Evolutionary conservation across 2,113 vertebrate genomes (phyloP).

Genomic region (Prietella phreatophila): DNA sequence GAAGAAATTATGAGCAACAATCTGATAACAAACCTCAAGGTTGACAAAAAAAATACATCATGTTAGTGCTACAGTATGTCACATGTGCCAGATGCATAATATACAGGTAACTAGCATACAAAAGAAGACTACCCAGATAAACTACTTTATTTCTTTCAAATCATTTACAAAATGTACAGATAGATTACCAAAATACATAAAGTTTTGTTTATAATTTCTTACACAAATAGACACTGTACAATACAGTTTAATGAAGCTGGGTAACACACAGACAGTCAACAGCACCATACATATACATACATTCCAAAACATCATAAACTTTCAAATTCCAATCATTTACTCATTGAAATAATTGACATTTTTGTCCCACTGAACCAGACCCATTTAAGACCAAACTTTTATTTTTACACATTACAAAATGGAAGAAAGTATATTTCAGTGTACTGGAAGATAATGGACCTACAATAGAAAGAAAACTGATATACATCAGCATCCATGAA

Average conservation of each 20-base stretch:
- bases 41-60: background rate
- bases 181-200: constrained; percentile 61
- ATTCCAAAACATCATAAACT: constrained; percentile 29
- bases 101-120: background rate
- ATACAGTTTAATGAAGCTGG: constrained; percentile 36
- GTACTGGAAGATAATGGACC: background rate
- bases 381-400: background rate
- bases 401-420: background rate
- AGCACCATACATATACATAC: background rate
- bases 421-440: constrained; percentile 6
- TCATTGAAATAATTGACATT: background rate
- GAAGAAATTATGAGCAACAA: background rate
- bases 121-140: constrained; percentile 48
- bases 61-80: background rate
- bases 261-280: constrained; percentile 38
- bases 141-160: constrained; percentile 59
- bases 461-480: background rate
- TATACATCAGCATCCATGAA: background rate
- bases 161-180: constrained; percentile 69
- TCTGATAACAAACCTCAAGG: background rate
- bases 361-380: background rate
- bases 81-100: background rate
- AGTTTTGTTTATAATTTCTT: constrained; percentile 27
- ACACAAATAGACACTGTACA: constrained; percentile 49
- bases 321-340: background rate